phyloP scores from a whole-genome alignment of 2,797 vertebrate genomes.

The Mus caroli region DNA sequence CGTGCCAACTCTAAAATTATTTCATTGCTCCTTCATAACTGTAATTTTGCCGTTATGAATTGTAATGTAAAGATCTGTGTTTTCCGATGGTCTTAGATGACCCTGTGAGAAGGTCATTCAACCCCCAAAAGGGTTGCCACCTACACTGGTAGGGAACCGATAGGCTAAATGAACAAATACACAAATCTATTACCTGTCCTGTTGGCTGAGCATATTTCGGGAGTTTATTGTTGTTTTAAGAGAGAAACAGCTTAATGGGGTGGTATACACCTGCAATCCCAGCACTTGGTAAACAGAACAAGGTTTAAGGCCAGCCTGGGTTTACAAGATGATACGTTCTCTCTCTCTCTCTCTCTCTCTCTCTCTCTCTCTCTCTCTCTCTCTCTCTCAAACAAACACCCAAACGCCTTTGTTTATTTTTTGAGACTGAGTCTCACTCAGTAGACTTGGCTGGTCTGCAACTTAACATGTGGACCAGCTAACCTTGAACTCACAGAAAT shows the following conservation, averaged over 20 bases:
- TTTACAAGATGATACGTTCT: background rate
- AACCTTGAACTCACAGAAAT: background rate
- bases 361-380: no score
- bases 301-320: background rate
- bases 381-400: background rate
- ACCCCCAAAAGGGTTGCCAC: background rate
- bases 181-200: background rate
- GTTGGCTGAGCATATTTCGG: background rate
- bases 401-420: background rate
- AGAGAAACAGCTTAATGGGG: background rate
- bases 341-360: no score
- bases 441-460: background rate
- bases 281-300: background rate
- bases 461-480: background rate
- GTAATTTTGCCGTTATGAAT: background rate
- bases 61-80: background rate
- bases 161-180: background rate
- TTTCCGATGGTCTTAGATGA: background rate
- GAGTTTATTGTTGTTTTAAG: slow-evolving; percentile 26
- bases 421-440: background rate
- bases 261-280: background rate
- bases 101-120: background rate
- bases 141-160: background rate
- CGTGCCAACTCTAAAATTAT: background rate
- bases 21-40: background rate